These are phyloP conservation scores for Notodonta ziczac DNA, from an alignment of 2,888 invertebrate genomes.

Conservation along the genomic window DNA sequence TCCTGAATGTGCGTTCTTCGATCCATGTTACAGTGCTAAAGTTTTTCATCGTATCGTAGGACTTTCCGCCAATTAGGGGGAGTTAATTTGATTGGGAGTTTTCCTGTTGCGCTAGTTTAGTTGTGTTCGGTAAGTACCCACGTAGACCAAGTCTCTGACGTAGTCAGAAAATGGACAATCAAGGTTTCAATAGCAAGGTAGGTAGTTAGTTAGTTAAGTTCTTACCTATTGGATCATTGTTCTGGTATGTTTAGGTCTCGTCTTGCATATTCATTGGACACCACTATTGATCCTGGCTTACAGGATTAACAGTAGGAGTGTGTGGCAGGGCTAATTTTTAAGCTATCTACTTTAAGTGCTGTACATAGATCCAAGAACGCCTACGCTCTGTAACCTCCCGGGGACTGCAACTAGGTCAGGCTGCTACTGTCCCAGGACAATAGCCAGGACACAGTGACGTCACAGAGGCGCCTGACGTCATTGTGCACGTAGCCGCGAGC, in stretches of 20 bases:
- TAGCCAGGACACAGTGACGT: constrained; percentile 26
- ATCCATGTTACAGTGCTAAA: constrained; percentile 14
- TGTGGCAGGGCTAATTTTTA: no score
- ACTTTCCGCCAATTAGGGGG: constrained; percentile 41
- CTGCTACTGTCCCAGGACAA: constrained; percentile 24
- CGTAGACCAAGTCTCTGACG: no score
- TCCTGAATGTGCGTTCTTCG: neutral
- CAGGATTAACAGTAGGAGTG: no score
- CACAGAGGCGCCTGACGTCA: constrained; percentile 14
- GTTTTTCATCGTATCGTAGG: constrained; percentile 20
- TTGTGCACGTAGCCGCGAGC: constrained; percentile 10
- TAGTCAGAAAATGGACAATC: no score
- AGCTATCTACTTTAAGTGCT: no score
- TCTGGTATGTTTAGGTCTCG: no score
- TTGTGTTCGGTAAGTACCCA: no score
- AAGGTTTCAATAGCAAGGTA: no score
- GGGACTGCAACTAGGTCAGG: constrained; percentile 24
- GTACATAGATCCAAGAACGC: neutral
- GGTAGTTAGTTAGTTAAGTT: no score
- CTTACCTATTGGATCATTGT: no score
- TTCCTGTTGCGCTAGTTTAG: constrained; percentile 25
- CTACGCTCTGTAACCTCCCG: neutral
- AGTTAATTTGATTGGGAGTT: constrained; percentile 41
- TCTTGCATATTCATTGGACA: no score
- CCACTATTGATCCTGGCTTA: no score